phyloP scores from a whole-genome alignment of 2,888 invertebrate genomes.

The Herminia tarsipennalis region DNA sequence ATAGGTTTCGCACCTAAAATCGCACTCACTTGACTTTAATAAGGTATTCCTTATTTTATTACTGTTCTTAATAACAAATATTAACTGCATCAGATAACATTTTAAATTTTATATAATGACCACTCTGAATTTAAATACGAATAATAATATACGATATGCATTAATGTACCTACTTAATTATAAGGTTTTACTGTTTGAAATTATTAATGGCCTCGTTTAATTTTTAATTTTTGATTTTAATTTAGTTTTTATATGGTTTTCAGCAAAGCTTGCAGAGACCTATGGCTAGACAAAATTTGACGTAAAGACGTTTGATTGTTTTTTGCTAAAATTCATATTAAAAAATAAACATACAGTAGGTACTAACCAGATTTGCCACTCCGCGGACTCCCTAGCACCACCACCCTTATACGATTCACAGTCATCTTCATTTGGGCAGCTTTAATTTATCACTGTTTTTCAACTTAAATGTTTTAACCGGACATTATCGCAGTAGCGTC shows the following conservation, averaged over 20 bases:
- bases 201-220: too few relatives aligned
- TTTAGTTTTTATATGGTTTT: too few relatives aligned
- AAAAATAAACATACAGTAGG: not conserved
- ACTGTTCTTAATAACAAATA: conserved; percentile 40
- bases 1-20: conserved; percentile 35
- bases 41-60: conserved; percentile 44
- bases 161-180: too few relatives aligned
- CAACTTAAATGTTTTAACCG: conserved; percentile 55
- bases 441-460: conserved; percentile 58
- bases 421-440: conserved; percentile 88
- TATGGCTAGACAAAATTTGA: not conserved
- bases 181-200: too few relatives aligned
- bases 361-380: conserved; percentile 92
- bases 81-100: conserved; percentile 20
- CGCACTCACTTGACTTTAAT: conserved; percentile 35
- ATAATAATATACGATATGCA: too few relatives aligned
- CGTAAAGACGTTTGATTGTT: not conserved
- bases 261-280: too few relatives aligned
- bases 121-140: too few relatives aligned
- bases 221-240: too few relatives aligned
- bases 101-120: too few relatives aligned
- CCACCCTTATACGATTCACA: conserved; percentile 92
- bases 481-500: conserved; percentile 55
- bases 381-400: conserved; percentile 91
- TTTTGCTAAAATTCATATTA: not conserved